Percentiles rank a stretch among this genome's conserved stretches.
phyloP scores from a whole-genome alignment of 2,797 vertebrate genomes.

The Lophotriccus pileatus region DNA sequence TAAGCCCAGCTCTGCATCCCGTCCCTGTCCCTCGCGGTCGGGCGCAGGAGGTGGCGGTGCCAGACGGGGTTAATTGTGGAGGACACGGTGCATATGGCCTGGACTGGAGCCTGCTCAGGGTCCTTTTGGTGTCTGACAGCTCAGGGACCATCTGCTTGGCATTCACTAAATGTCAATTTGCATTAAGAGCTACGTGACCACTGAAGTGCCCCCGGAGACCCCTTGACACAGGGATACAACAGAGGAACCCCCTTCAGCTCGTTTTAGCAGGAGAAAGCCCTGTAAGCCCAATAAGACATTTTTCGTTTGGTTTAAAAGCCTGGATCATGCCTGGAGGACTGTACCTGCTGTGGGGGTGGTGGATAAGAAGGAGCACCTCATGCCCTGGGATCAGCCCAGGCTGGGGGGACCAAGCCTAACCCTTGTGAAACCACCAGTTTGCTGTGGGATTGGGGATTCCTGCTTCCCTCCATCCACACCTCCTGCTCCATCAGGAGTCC shows the following conservation, averaged over 20 bases:
- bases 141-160: constrained; percentile 63
- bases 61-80: constrained; percentile 22
- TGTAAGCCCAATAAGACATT: rapidly evolving
- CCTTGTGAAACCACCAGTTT: neutral
- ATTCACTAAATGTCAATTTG: neutral
- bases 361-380: rapidly evolving
- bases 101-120: neutral
- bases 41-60: rapidly evolving
- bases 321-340: rapidly evolving
- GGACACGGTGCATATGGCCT: constrained; percentile 23
- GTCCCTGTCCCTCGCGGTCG: rapidly evolving
- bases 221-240: rapidly evolving
- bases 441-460: rapidly evolving
- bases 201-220: neutral
- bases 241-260: neutral
- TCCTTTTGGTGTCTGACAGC: constrained; percentile 11
- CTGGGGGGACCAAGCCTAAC: neutral
- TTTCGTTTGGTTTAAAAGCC: neutral
- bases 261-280: neutral
- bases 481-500: neutral
- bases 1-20: neutral
- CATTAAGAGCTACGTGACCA: constrained; percentile 33
- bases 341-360: rapidly evolving
- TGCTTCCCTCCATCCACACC: neutral
- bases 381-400: rapidly evolving